Evolutionary conservation across 2,888 invertebrate genomes (phyloP), one percentile per base, ranked within the genome.

Genomic region (Pilophorus perplexus): DNA sequence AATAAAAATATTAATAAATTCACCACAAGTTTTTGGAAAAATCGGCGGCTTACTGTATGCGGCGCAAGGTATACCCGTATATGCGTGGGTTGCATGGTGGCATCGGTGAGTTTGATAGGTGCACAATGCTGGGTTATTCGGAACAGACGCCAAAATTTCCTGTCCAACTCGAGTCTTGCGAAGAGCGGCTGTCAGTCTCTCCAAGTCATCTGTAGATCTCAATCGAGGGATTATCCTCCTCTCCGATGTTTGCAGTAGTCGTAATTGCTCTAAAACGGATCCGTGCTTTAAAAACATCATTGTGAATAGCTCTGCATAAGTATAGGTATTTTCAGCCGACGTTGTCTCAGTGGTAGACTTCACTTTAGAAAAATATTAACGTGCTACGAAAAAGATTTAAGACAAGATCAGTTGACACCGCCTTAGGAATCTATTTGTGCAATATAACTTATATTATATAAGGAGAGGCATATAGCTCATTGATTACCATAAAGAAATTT

Each of bases 1-100:
- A n/a, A n/a, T n/a, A n/a, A n/a, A n/a, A n/a, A n/a, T n/a, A n/a
- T n/a, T n/a, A n/a, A n/a, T n/a, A n/a, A n/a, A n/a, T n/a, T n/a
- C n/a, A n/a, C n/a, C n/a, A n/a, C 16, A 3, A 20, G 20, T 66
- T 1, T 42, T n/a, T n/a, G n/a, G n/a, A n/a, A n/a, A n/a, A n/a
- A n/a, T 33, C 6, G 6, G 6, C 33, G 33, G 85, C 89, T 87
- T 81, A 91, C 90, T 84, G 77, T 90, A 91, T 40, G 90, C 90
- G 38, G 90, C 89, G 77, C 90, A 90, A 2, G 93, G 93, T 64
- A 93, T 82, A 8, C 90, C 90, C 2, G 93, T 93, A 75, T 93
- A 93, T 23, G 93, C 93, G 76, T 93, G 93, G 8, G 92, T 87
- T 1, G 93, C 92, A 76, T 94, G 93, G 75, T 88, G 87, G 78